Evolutionary conservation across 2,888 invertebrate species (phyloP).

Genomic region (Abscondita cerata): DNA sequence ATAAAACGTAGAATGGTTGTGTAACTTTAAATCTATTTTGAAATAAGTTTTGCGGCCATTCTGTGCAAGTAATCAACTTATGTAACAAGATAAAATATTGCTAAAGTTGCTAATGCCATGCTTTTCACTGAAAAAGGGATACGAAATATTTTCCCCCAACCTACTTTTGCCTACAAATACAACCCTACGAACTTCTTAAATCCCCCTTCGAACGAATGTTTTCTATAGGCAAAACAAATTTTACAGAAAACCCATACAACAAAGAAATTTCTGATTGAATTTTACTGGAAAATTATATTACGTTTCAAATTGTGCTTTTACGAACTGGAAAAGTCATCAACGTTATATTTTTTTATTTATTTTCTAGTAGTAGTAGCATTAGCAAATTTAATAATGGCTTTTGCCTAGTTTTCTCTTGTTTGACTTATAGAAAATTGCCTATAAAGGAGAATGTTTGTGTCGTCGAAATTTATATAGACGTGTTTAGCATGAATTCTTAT

Average conservation of each 20-base stretch:
- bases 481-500: constrained; percentile 30
- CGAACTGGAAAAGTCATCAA: constrained; percentile 31
- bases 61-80: constrained; percentile 45
- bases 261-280: constrained; percentile 34
- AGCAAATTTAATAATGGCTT: constrained; percentile 10
- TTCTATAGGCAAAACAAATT: constrained; percentile 34
- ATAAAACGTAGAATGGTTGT: constrained; percentile 34
- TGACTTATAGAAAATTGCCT: constrained; percentile 29
- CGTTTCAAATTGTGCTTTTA: constrained; percentile 26
- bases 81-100: constrained; percentile 47
- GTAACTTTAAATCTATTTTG: constrained; percentile 36
- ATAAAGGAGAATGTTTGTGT: constrained; percentile 32
- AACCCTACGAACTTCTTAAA: constrained; percentile 19
- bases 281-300: constrained; percentile 32
- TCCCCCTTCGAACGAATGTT: constrained; percentile 32
- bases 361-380: constrained; percentile 8
- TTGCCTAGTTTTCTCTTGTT: constrained; percentile 18
- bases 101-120: constrained; percentile 44
- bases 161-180: background rate
- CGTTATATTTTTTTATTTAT: constrained; percentile 21
- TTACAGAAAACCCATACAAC: constrained; percentile 32
- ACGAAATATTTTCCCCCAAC: constrained; percentile 20
- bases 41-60: constrained; percentile 35
- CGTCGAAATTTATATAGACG: constrained; percentile 33
- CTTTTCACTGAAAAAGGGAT: constrained; percentile 33